Evolutionary conservation across 2,797 vertebrate species (phyloP).

Genomic region (Smutsia gigantea): DNA sequence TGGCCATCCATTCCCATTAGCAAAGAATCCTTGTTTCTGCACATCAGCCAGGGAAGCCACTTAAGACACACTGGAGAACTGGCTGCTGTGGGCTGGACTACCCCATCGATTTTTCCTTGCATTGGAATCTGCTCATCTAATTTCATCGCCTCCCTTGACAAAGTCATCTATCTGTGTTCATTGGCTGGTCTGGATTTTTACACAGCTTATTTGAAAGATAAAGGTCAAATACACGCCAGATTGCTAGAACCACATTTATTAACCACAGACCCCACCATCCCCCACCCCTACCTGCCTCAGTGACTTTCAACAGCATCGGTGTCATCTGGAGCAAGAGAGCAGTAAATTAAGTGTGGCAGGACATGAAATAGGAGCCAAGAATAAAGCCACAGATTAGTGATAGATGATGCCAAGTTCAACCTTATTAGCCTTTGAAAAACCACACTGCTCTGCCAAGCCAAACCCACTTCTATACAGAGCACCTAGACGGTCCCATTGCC

Average conservation of each 20-base stretch:
- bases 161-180: slow-evolving; percentile 77
- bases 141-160: slow-evolving; percentile 77
- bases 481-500: background rate
- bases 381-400: slow-evolving; percentile 72
- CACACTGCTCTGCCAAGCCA: slow-evolving; percentile 51
- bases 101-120: slow-evolving; percentile 67
- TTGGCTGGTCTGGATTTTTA: slow-evolving; percentile 83
- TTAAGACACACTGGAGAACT: slow-evolving; percentile 67
- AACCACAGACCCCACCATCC: slow-evolving; percentile 17
- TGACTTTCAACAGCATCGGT: slow-evolving; percentile 81
- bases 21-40: background rate
- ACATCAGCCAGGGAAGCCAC: slow-evolving; percentile 43
- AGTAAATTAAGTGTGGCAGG: slow-evolving; percentile 83
- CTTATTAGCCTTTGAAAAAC: slow-evolving; percentile 78
- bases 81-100: slow-evolving; percentile 31
- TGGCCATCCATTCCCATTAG: slow-evolving; percentile 57
- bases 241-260: slow-evolving; percentile 76
- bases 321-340: slow-evolving; percentile 73
- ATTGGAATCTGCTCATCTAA: slow-evolving; percentile 79
- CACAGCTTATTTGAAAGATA: slow-evolving; percentile 83
- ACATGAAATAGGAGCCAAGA: slow-evolving; percentile 73
- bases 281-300: background rate
- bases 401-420: slow-evolving; percentile 70
- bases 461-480: background rate
- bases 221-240: slow-evolving; percentile 82